phyloP scores from a whole-genome alignment of 2,888 invertebrate genomes.

The Rhimphoctona megacephalus region DNA sequence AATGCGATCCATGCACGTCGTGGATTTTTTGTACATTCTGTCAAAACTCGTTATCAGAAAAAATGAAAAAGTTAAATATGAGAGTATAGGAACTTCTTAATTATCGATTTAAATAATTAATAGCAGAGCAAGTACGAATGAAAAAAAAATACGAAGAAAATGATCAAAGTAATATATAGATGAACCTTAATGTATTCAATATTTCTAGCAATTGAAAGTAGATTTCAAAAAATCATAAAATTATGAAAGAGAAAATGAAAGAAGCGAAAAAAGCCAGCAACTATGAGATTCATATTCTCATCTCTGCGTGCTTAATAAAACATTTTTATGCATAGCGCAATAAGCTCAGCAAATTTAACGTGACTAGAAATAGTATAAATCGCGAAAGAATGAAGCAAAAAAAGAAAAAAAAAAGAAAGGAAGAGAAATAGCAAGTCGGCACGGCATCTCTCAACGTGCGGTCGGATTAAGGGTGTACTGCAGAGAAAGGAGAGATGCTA shows the following conservation, averaged over 20 bases:
- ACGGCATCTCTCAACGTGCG: conserved; percentile 56
- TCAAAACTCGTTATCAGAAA: neutral
- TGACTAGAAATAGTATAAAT: neutral
- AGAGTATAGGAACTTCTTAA: neutral
- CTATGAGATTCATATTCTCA: neutral
- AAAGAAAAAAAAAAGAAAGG: neutral
- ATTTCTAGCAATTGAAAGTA: too few relatives aligned
- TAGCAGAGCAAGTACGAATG: neutral
- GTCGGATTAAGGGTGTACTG: conserved; percentile 67
- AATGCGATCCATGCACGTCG: neutral
- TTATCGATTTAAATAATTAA: neutral
- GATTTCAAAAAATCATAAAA: neutral
- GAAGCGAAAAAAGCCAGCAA: neutral
- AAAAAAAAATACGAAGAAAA: too few relatives aligned
- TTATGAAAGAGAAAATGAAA: neutral
- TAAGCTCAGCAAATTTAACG: conserved; percentile 6
- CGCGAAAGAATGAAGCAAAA: conserved; percentile 19
- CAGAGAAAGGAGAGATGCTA: conserved; percentile 56
- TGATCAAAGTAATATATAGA: too few relatives aligned
- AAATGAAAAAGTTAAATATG: neutral
- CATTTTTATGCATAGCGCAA: neutral
- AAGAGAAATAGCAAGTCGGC: conserved; percentile 27
- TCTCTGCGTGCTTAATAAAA: neutral
- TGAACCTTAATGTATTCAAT: too few relatives aligned
- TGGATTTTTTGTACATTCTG: neutral